Conservation (phyloP, 2,888 invertebrate species). For the Machimus rusticus region DNA sequence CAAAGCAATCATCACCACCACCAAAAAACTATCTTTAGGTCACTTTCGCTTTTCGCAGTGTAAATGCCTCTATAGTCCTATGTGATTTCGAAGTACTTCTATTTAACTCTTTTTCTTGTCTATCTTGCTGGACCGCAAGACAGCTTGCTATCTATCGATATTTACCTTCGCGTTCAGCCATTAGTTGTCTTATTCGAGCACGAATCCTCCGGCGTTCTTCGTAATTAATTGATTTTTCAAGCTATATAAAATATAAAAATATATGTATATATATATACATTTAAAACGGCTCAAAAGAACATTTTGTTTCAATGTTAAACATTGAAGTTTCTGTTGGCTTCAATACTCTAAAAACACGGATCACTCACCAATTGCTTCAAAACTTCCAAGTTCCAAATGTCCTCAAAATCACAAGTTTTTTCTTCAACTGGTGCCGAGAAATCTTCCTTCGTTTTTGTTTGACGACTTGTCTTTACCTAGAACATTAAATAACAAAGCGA, state of each 20-base stretch:
- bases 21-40: conserved; percentile 36
- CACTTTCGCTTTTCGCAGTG: conserved; percentile 29
- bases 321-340: neutral
- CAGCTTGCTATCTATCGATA: neutral
- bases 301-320: no score
- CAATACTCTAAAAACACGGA: neutral
- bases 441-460: conserved; percentile 60
- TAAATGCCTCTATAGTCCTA: conserved; percentile 40
- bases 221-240: conserved; percentile 86
- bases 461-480: conserved; percentile 66
- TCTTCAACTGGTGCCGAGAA: conserved; percentile 65
- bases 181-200: conserved; percentile 80
- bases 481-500: conserved; percentile 19
- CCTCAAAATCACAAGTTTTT: conserved; percentile 71
- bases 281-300: no score
- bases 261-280: neutral
- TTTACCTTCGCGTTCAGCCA: conserved; percentile 87
- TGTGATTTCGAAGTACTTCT: conserved; percentile 40
- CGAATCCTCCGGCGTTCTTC: conserved; percentile 84
- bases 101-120: conserved; percentile 16
- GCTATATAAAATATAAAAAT: conserved; percentile 63
- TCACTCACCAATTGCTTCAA: conserved; percentile 74
- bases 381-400: conserved; percentile 79
- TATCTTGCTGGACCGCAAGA: neutral
- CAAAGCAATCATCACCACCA: conserved; percentile 47